Evolutionary conservation across 2,113 vertebrate species (phyloP).

Genomic region (Callospermophilus lateralis): DNA sequence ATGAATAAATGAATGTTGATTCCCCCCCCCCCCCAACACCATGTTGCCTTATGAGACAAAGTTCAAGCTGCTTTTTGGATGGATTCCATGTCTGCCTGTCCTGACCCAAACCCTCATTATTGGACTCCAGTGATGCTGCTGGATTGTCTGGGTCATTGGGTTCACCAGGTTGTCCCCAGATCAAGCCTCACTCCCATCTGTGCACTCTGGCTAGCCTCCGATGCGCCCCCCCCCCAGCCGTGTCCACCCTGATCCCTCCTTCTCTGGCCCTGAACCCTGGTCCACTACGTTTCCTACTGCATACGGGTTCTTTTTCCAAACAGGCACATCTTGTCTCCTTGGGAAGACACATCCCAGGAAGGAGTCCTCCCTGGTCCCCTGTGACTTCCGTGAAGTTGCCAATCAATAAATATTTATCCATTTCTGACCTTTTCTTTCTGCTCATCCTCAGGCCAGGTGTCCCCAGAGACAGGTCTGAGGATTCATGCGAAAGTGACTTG

Average conservation of each 20-base stretch:
- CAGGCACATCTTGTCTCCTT: neutral
- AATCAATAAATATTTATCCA: neutral
- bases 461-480: neutral
- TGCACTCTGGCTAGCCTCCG: neutral
- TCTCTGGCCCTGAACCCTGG: neutral
- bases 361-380: neutral
- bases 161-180: accelerated
- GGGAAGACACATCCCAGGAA: neutral
- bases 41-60: conserved; percentile 41
- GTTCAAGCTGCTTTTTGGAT: conserved; percentile 35
- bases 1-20: conserved; percentile 70
- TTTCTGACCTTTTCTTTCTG: neutral
- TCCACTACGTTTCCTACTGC: neutral
- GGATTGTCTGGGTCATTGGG: neutral
- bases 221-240: too few relatives aligned
- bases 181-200: too few relatives aligned
- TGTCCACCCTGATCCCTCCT: accelerated
- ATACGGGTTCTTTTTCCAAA: neutral
- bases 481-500: neutral
- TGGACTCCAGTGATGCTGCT: neutral
- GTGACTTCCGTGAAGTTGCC: neutral
- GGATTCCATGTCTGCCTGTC: neutral
- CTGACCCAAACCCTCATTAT: neutral
- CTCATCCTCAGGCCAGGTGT: neutral
- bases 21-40: neutral